phyloP scores from a whole-genome alignment of 2,797 vertebrate species.

The Cirrhinus mrigala region DNA sequence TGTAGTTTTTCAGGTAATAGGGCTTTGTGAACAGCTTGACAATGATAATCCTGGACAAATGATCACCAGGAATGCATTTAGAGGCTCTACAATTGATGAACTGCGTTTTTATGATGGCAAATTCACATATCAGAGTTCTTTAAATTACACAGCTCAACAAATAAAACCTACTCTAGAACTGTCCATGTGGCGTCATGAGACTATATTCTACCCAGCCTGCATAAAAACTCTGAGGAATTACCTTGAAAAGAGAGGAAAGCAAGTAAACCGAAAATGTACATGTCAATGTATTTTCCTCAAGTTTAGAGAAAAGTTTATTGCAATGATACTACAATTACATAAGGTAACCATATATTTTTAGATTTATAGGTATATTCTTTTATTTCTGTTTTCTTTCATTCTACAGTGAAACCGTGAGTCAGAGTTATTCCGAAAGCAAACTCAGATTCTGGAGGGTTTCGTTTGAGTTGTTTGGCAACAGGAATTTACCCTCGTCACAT shows the following conservation, averaged over 20 bases:
- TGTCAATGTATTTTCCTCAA: background rate
- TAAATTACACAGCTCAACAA: background rate
- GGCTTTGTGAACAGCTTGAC: background rate
- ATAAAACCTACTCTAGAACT: background rate
- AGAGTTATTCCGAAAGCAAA: background rate
- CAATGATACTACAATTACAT: background rate
- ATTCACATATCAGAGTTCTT: background rate
- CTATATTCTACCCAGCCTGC: background rate
- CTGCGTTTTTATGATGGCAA: background rate
- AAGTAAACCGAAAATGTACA: background rate
- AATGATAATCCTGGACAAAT: background rate
- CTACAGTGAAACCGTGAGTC: background rate
- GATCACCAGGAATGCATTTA: background rate
- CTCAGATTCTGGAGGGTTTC: background rate
- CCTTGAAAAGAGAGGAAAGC: background rate
- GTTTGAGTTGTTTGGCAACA: background rate
- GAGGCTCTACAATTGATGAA: conserved; percentile 18
- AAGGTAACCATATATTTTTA: background rate
- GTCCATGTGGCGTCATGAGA: background rate
- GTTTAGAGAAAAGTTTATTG: background rate
- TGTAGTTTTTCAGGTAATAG: background rate
- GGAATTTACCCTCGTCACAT: conserved; percentile 49
- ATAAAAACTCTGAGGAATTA: background rate
- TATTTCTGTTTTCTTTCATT: too few species aligned
- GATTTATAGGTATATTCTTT: background rate